Conservation (phyloP, 2,888 invertebrate genomes). For the Timema cristinae region DNA sequence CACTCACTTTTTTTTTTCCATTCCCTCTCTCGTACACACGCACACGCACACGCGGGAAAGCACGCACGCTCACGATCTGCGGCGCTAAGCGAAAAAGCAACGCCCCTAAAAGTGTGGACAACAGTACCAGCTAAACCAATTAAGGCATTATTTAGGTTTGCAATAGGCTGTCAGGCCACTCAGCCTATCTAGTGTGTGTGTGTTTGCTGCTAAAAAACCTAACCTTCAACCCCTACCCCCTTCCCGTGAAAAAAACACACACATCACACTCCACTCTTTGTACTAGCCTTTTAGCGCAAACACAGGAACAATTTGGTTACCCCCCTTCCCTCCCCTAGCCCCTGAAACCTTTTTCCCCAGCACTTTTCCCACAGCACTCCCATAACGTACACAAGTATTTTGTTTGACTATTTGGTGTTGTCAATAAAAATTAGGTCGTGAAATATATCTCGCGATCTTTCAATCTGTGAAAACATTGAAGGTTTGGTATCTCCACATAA, state of each 20-base stretch:
- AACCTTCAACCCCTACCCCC: not conserved
- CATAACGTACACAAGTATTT: no score
- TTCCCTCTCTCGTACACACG: conserved; percentile 11
- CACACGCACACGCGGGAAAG: conserved; percentile 16
- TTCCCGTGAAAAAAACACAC: not conserved
- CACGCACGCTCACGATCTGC: conserved; percentile 11
- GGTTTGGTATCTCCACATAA: no score
- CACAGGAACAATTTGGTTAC: no score
- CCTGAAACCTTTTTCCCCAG: no score
- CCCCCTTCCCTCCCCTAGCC: no score
- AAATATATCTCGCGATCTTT: no score
- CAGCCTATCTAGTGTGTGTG: conserved; percentile 1
- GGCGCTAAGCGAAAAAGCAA: conserved; percentile 20
- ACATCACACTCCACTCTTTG: no score
- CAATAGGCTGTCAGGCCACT: conserved; percentile 15
- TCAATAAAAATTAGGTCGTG: no score
- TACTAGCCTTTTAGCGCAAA: no score
- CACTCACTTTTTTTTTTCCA: not conserved
- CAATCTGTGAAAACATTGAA: no score
- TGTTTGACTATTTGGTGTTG: no score
- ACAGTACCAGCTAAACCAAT: conserved; percentile 23
- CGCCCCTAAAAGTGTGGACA: conserved; percentile 22
- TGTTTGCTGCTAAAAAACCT: not conserved
- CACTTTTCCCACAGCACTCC: no score
- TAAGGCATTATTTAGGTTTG: conserved; percentile 25